phyloP scores from a whole-genome alignment of 37 sponge, comb jelly and placozoan species.

The Chondrosia reniformis region DNA sequence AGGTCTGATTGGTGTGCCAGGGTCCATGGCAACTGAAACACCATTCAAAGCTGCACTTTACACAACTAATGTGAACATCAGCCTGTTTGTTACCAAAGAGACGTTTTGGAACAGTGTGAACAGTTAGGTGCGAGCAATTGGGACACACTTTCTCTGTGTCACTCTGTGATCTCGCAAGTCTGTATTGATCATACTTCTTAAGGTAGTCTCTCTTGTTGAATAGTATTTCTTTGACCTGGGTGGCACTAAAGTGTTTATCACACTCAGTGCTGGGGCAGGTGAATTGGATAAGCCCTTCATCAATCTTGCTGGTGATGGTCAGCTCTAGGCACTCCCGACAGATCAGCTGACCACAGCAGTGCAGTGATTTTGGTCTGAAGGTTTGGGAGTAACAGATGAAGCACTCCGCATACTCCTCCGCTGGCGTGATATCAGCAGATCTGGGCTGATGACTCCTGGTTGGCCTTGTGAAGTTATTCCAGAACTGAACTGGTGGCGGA shows the following conservation, averaged over 20 bases:
- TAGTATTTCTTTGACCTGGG: background rate
- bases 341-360: conserved; percentile 41
- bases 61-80: conserved; percentile 31
- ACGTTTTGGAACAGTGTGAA: background rate
- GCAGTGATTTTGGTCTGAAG: background rate
- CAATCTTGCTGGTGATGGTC: conserved; percentile 26
- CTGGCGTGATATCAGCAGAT: background rate
- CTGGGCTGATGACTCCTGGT: too few species aligned
- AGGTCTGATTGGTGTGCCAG: conserved; percentile 39
- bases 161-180: background rate
- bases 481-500: background rate
- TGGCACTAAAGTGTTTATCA: background rate
- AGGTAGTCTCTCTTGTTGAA: background rate
- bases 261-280: conserved; percentile 22
- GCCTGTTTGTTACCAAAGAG: background rate
- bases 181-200: conserved; percentile 21
- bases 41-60: conserved; percentile 32
- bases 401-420: background rate
- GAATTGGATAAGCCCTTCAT: background rate
- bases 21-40: conserved; percentile 59
- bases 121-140: conserved; percentile 15
- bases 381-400: background rate
- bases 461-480: too few species aligned
- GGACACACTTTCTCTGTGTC: conserved; percentile 37
- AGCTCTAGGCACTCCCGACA: conserved; percentile 42